Base-by-base conservation (phyloP, 1,140 invertebrate genomes). In the Gonioctena quinquepunctata region DNA sequence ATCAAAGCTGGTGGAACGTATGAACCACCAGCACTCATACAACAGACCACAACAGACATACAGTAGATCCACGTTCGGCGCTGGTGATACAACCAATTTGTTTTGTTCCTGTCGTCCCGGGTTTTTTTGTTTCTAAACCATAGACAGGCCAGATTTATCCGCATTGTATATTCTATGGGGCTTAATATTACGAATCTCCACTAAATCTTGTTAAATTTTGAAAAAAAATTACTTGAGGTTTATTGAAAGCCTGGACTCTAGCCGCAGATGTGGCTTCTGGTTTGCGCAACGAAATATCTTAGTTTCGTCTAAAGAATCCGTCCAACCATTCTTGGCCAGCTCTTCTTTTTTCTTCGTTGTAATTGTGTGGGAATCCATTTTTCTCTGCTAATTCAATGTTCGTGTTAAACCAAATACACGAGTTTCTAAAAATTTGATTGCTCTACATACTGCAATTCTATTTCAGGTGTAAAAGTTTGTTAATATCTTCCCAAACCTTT, bases 1-100 rank as follows among this genome's bases (percentile, higher is more conserved):
- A 83, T 65, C 25, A 83, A 79, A 71, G 79, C 74, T 22, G 78
- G 79, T 26, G 81, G 80, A 23, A 84, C 64, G 26, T 56, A 76
- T 49, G 74, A 76, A 28, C 82, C 81, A 25, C 54, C 69, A 57
- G 80, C 77, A 66, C 71, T 81, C n/a, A 80, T 56, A 11, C 72
- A 79, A 72, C 61, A 76, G 5, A 72, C 76, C 56, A 78, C 50
- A 42, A 82, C 82, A n/a, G n/a, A n/a, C n/a, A n/a, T 1, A 84
- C 75, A 16, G 79, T 57, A 33, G 28, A 33, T 8, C 80, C 83
- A 28, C 77, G 71, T 82, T 86, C 70, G 80, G 82, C 19, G 60
- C 70, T 71, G 27, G 77, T 76, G 7, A 81, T 60, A 25, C 64
- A 42, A 1, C 77, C 74, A 63, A 81, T 69, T 71, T 81, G 79